Percentiles rank a stretch among this genome's conserved stretches.
Evolutionary conservation across 2,113 vertebrate species (phyloP).

Genomic region (Lucifuga dentata): DNA sequence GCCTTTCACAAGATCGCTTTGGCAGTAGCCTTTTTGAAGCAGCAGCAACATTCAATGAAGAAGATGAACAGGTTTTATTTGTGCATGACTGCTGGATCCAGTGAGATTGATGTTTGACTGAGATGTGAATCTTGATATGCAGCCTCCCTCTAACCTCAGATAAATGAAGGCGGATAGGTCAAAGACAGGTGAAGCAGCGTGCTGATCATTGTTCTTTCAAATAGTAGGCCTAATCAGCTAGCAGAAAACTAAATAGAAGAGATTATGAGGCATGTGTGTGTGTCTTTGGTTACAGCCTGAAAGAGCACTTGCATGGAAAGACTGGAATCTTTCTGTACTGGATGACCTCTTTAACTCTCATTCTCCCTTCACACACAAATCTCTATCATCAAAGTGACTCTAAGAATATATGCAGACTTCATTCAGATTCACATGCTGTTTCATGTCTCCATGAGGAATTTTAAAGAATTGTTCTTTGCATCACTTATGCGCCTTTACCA

Average conservation of each 20-base stretch:
- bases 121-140: conserved; percentile 27
- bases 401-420: conserved; percentile 16
- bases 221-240: too few relatives aligned
- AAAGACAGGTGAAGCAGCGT: conserved; percentile 29
- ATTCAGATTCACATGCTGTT: background rate
- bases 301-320: conserved; percentile 57
- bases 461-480: conserved; percentile 3
- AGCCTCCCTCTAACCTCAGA: conserved; percentile 29
- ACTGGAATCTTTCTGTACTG: conserved; percentile 54
- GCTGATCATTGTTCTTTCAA: conserved; percentile 56
- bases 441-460: background rate
- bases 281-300: conserved; percentile 49
- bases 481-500: background rate
- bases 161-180: conserved; percentile 31
- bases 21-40: background rate
- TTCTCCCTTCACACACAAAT: conserved; percentile 47
- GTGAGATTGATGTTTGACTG: conserved; percentile 2
- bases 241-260: too few relatives aligned
- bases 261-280: conserved; percentile 18
- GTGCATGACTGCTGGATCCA: conserved; percentile 8
- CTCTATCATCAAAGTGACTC: conserved; percentile 39
- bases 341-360: conserved; percentile 56
- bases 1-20: background rate
- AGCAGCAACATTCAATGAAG: conserved; percentile 1
- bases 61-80: background rate